Percentiles rank a stretch among this genome's conserved stretches.
phyloP scores from a whole-genome alignment of 35 echinoderm and acorn worm genomes.

The Apostichopus californicus region DNA sequence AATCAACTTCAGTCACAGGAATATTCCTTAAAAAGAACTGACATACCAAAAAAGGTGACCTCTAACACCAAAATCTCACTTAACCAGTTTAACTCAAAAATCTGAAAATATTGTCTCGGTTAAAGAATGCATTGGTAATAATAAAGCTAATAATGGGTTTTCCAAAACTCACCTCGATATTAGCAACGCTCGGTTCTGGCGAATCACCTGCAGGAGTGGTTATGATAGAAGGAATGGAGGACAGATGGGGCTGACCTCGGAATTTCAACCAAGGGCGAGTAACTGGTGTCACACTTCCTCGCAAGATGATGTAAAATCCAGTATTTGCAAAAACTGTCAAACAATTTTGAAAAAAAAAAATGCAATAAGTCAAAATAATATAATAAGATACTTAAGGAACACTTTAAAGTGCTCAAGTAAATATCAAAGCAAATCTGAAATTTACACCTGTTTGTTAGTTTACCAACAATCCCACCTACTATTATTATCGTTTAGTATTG shows the following conservation, averaged over 20 bases:
- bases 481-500: no score
- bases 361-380: not conserved
- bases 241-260: slow-evolving; percentile 41
- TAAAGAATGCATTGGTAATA: not conserved
- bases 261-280: slow-evolving; percentile 81
- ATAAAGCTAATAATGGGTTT: not conserved
- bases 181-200: not conserved
- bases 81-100: no score
- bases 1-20: no score
- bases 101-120: no score
- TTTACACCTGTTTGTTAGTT: no score
- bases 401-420: no score
- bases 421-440: no score
- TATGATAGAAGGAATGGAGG: slow-evolving; percentile 53
- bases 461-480: no score
- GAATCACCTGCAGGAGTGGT: slow-evolving; percentile 21
- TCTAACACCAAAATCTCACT: no score
- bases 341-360: not conserved
- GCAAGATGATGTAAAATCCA: slow-evolving; percentile 88
- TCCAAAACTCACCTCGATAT: not conserved
- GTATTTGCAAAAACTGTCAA: slow-evolving; percentile 80
- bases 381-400: not conserved
- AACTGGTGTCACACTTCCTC: slow-evolving; percentile 81
- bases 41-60: no score
- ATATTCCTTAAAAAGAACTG: no score